A percentile compares a stretch with the other conserved stretches of the same genome.
phyloP scores from a whole-genome alignment of 2,113 vertebrate species.

The Amphiprion ocellaris region DNA sequence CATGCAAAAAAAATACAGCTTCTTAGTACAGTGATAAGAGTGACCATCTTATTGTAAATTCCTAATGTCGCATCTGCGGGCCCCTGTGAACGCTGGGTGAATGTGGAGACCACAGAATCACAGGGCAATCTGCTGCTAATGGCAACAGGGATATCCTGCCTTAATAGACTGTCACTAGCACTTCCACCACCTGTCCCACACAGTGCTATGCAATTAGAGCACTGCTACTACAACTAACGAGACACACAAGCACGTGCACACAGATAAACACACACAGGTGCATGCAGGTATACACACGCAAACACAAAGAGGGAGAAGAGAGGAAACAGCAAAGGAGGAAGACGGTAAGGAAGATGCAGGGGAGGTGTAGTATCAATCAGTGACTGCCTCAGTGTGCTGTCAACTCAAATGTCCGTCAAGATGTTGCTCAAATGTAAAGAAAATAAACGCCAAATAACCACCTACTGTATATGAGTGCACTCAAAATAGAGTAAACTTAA shows the following conservation, averaged over 20 bases:
- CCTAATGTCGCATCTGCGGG: constrained; percentile 45
- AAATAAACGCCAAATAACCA: constrained; percentile 19
- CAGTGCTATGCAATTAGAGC: constrained; percentile 81
- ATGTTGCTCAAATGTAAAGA: constrained; percentile 25
- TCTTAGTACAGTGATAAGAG: constrained; percentile 38
- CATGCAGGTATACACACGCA: constrained; percentile 30
- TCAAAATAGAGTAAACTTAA: neutral
- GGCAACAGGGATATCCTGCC: constrained; percentile 84
- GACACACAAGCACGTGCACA: constrained; percentile 45
- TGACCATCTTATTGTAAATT: constrained; percentile 54
- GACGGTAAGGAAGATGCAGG: constrained; percentile 31
- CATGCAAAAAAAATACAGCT: neutral
- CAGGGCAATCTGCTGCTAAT: constrained; percentile 82
- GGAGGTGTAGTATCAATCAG: constrained; percentile 12
- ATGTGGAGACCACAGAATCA: constrained; percentile 77
- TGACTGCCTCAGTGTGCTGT: constrained; percentile 22
- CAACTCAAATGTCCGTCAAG: constrained; percentile 15
- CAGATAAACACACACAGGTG: constrained; percentile 47
- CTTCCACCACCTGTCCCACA: constrained; percentile 80
- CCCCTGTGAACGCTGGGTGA: constrained; percentile 60
- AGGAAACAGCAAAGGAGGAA: constrained; percentile 50
- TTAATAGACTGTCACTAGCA: constrained; percentile 84
- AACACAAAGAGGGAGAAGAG: constrained; percentile 32
- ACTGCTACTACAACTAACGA: constrained; percentile 72
- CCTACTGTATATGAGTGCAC: neutral